Base-by-base conservation (phyloP, 1,140 invertebrate species). In the Papilio helenus region DNA sequence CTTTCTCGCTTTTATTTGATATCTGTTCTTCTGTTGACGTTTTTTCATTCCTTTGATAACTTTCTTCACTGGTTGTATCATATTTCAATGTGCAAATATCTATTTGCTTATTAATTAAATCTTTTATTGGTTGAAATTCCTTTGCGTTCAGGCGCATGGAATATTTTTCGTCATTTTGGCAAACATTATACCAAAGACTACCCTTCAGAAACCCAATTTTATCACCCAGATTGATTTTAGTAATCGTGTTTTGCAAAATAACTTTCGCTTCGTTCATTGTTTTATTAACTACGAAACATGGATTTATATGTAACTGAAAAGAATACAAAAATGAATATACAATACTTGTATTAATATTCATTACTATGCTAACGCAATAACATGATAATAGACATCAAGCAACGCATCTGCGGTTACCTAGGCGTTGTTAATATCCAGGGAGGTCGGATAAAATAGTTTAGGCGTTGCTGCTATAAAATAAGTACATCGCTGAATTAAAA, bases 231-330 rank as follows among this genome's bases (percentile, higher is more conserved):
- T 12, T 51, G 16, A 92, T 77, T 10, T 44, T 79, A 16, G 84
- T 65, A 44, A 71, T 79, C 29, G 42, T 73, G 74, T 87, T 81
- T 80, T 86, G 83, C 68, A 76, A 81, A 23, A 93, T 79, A 72
- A 90, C 80, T 79, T 90, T 72, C 12, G 58, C 85, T n/a, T 89
- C 84, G 16, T 80, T 80, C 76, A 79, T 80, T 23, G 61, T 78
- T 4, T 86, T 87, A 73, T 86, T 90, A 73, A 81, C 80, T 49
- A 83, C 87, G 76, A 91, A 94, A 79, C 92, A 93, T 46, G 93
- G 93, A 73, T 94, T 94, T 83, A 85, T 81, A 72, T 92, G 90
- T 34, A 93, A 79, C 92, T 93, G 85, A 42, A 90, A 90, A 61
- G 49, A 79, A 79, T 18, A 61, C 5, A 73, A 71, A 72, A 20